A percentile compares a stretch with the other conserved stretches of the same genome.
phyloP scores from a whole-genome alignment of 2,113 vertebrate genomes.

The Mobula birostris region DNA sequence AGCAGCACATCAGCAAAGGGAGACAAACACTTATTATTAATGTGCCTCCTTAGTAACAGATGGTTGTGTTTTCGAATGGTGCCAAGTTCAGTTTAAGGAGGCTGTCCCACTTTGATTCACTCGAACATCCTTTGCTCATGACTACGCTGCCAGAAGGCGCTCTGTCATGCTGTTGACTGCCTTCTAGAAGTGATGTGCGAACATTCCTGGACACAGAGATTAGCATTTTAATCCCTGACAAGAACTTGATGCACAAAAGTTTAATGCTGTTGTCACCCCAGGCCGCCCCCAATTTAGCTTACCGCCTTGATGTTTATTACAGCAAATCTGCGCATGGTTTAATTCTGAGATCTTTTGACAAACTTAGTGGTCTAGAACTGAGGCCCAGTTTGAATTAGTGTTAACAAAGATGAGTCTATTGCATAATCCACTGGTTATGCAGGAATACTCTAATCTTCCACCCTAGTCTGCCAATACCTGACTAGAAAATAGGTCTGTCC shows the following conservation, averaged over 20 bases:
- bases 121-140: not conserved
- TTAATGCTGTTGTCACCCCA: not conserved
- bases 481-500: not conserved
- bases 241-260: not conserved
- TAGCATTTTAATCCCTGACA: not conserved
- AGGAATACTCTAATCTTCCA: not conserved
- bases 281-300: not conserved
- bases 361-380: not conserved
- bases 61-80: not conserved
- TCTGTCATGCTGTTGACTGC: not conserved
- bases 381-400: not conserved
- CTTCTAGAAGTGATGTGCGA: not conserved
- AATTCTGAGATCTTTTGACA: not conserved
- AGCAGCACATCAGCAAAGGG: not conserved
- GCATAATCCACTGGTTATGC: too few species aligned
- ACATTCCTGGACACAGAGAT: not conserved
- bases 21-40: too few species aligned
- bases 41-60: not conserved
- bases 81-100: not conserved
- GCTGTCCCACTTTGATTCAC: not conserved
- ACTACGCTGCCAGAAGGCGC: not conserved
- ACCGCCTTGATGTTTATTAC: not conserved
- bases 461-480: not conserved
- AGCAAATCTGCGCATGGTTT: not conserved
- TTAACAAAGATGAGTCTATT: not conserved